A percentile compares a stretch with the other conserved stretches of the same genome.
Conservation (phyloP, 92 coral and sea anemone genomes). For the Epizoanthus rinbou region DNA sequence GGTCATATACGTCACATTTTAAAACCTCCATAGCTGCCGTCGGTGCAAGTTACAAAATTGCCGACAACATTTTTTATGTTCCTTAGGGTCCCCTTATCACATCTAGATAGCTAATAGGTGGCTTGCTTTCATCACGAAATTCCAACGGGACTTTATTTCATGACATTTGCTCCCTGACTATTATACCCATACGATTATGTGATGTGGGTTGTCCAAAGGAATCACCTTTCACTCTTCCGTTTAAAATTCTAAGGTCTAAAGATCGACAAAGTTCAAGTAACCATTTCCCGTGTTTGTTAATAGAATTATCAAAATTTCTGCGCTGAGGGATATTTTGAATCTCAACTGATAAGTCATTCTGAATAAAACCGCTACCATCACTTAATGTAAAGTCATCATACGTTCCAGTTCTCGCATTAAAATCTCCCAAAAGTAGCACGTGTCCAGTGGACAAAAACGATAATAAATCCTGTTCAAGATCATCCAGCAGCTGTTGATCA, state of each 20-base stretch:
- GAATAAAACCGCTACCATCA: constrained; percentile 1
- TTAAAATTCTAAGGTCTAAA: neutral
- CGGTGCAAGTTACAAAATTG: too few relatives aligned
- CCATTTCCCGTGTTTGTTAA: neutral
- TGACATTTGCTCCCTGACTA: too few relatives aligned
- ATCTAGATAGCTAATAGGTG: too few relatives aligned
- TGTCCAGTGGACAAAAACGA: constrained; percentile 20
- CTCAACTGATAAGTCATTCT: neutral
- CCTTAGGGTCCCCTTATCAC: too few relatives aligned
- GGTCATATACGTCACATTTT: too few relatives aligned
- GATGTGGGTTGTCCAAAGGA: neutral
- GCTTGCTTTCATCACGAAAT: too few relatives aligned
- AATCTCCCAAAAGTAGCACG: constrained; percentile 4
- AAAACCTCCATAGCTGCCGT: too few relatives aligned
- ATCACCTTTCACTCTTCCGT: constrained; percentile 8
- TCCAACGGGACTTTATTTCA: too few relatives aligned
- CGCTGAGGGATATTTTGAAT: neutral
- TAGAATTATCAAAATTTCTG: too few relatives aligned
- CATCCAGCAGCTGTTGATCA: neutral
- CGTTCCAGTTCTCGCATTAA: constrained; percentile 17
- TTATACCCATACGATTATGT: neutral
- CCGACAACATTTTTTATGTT: too few relatives aligned
- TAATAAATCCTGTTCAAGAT: constrained; percentile 7
- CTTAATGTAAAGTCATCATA: constrained; percentile 16
- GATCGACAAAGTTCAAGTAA: neutral